Conservation (phyloP, 92 coral and sea anemone genomes). For the Epizoanthus stellaris region DNA sequence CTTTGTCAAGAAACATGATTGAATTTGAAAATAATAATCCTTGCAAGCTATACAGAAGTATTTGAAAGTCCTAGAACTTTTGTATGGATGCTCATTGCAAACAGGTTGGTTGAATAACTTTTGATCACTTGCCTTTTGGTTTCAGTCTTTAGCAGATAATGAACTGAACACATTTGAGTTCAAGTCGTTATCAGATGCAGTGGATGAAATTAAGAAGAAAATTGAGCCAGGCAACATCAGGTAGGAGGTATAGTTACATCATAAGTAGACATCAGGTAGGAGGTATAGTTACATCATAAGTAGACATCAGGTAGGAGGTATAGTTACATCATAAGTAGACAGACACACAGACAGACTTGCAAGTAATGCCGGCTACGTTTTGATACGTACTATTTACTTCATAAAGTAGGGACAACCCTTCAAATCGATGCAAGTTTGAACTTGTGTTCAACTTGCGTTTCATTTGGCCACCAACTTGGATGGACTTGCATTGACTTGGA, state of each 20-base stretch:
- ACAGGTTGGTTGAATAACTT: no score
- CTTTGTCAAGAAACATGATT: no score
- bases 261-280: slow-evolving; percentile 67
- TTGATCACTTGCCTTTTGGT: not conserved
- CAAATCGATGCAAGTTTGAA: no score
- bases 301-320: slow-evolving; percentile 68
- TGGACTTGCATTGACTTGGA: no score
- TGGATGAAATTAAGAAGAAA: slow-evolving; percentile 87
- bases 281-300: not conserved
- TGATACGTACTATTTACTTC: no score
- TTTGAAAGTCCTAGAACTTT: not conserved
- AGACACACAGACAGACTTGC: not conserved
- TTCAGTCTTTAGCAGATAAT: slow-evolving; percentile 91
- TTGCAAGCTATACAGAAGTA: not conserved
- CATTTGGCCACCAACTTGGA: no score
- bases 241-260: slow-evolving; percentile 24
- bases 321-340: not conserved
- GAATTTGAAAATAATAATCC: no score
- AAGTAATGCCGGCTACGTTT: no score
- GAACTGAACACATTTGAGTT: slow-evolving; percentile 98
- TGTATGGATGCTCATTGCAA: no score
- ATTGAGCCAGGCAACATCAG: slow-evolving; percentile 90
- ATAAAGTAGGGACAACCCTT: no score
- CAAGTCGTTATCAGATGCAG: slow-evolving; percentile 93
- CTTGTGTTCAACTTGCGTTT: no score